These are phyloP conservation scores for Pseudois nayaur DNA, from an alignment of 2,113 vertebrate species.

Conservation along the genomic window DNA sequence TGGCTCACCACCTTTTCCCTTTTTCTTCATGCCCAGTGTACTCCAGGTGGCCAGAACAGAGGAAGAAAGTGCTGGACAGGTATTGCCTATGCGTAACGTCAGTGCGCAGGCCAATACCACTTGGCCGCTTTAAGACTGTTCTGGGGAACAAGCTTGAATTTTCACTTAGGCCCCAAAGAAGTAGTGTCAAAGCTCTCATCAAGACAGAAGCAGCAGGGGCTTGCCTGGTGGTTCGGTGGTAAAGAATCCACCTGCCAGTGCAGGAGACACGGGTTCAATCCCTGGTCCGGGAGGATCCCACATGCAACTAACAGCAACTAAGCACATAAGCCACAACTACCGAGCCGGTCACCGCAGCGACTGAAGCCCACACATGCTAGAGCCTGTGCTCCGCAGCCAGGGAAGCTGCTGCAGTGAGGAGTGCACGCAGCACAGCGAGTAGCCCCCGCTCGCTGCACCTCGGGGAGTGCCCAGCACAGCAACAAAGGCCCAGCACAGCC, in stretches of 20 bases:
- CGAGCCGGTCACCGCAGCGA: fast-evolving
- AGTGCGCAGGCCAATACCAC: neutral
- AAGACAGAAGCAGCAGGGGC: neutral
- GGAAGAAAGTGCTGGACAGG: fast-evolving
- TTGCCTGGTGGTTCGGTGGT: neutral
- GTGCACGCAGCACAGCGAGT: fast-evolving
- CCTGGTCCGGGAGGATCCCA: neutral
- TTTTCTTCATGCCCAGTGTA: too few species aligned
- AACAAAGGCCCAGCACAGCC: neutral
- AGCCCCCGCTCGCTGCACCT: fast-evolving
- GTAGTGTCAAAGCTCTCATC: fast-evolving
- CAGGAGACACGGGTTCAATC: neutral
- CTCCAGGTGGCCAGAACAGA: neutral
- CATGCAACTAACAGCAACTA: neutral
- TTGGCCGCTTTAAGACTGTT: fast-evolving
- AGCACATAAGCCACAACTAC: neutral
- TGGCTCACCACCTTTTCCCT: neutral
- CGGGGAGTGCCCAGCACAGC: neutral
- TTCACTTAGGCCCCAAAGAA: neutral
- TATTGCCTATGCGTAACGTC: fast-evolving
- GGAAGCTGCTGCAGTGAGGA: neutral
- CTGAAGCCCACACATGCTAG: neutral
- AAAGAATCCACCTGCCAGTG: neutral
- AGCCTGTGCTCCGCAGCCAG: neutral
- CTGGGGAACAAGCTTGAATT: too few species aligned